Evolutionary conservation across 1,140 invertebrate species (phyloP), one percentile per base, ranked within the genome.

Genomic region (Planococcus citri): DNA sequence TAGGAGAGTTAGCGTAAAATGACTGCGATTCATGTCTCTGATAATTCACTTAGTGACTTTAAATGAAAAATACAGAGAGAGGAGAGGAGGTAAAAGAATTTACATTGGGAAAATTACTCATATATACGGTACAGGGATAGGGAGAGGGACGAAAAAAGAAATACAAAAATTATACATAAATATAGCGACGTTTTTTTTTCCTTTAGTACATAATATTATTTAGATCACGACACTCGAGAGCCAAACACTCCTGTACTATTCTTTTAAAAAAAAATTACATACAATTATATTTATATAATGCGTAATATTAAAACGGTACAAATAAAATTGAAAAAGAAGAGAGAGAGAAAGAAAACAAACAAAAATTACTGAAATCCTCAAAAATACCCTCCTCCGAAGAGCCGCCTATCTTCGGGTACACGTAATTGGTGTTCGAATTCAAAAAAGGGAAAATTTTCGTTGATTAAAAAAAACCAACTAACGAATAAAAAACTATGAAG

Each of bases 1-100:
- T n/a, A n/a, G n/a, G n/a, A n/a, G n/a, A 51, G 41, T 20, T 51
- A 51, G 41, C 41, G 41, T 51, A 51, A 51, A 51, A 51, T 51
- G 41, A 51, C 41, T 37, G 14, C 33, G n/a, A 51, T 51, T 51
- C 4, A 51, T 17, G 41, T 4, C 41, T 51, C 41, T 17, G n/a
- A 9, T 51, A 51, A 51, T 51, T 51, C 41, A 51, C 41, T 9
- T 51, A 14, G n/a, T 14, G 41, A 51, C 10, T 51, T 51, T 4
- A 51, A 51, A 51, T 51, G 41, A 33, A 33, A 33, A 51, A 51
- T 51, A 51, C 41, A 51, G 41, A n/a, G n/a, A n/a, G n/a, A n/a
- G n/a, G n/a, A n/a, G n/a, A n/a, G n/a, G n/a, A n/a, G n/a, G n/a
- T n/a, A n/a, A n/a, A n/a, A n/a, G n/a, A 51, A 51, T 51, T 51